Percentiles rank a stretch among this genome's conserved stretches.
These are phyloP conservation scores for Arion vulgaris DNA, from an alignment of 1,140 invertebrate genomes.

Conservation along the genomic window DNA sequence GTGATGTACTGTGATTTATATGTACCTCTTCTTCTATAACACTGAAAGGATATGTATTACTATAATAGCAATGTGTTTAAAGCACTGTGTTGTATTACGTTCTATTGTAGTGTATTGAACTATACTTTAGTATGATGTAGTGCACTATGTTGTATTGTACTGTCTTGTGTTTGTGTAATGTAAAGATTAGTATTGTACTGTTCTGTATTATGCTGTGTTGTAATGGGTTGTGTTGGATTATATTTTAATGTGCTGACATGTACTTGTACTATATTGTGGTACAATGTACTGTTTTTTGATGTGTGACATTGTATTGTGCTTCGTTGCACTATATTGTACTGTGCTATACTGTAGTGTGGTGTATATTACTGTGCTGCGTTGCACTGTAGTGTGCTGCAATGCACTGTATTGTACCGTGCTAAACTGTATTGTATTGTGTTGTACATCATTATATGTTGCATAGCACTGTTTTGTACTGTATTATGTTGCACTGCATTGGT, in stretches of 20 bases:
- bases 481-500: no score
- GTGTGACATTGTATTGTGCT: neutral
- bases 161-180: no score
- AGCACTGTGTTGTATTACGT: no score
- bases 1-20: no score
- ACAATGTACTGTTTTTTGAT: neutral
- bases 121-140: no score
- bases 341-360: neutral
- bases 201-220: neutral
- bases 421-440: neutral
- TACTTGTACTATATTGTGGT: conserved; percentile 3
- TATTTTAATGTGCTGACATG: neutral
- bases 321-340: conserved; percentile 1
- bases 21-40: no score
- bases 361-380: neutral
- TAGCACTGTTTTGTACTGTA: no score
- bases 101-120: no score
- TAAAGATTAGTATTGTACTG: neutral
- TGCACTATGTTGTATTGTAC: no score
- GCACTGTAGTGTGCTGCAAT: conserved; percentile 20
- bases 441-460: no score
- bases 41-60: no score
- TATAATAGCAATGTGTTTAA: no score
- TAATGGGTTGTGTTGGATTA: neutral
- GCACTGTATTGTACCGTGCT: neutral